Percentiles rank a stretch among this genome's conserved stretches.
Conservation (phyloP, 2,888 invertebrate genomes). For the Salpingus planirostris region DNA sequence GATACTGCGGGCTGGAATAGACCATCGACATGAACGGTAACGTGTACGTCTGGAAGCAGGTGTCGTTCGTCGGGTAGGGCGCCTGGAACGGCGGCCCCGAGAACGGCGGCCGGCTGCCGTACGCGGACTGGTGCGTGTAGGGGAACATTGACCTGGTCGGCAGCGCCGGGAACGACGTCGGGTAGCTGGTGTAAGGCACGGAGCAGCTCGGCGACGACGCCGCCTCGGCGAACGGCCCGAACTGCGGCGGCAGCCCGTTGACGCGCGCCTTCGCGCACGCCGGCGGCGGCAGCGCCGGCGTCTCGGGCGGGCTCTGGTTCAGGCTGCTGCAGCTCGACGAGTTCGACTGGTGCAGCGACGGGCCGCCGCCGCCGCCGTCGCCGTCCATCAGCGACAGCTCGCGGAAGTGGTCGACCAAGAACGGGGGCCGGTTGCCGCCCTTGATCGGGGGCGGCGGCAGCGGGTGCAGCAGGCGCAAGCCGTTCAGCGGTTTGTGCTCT, state of each 20-base stretch:
- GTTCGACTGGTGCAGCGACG: slow-evolving; percentile 44
- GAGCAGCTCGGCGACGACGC: slow-evolving; percentile 42
- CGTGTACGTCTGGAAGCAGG: slow-evolving; percentile 25
- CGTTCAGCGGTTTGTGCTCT: slow-evolving; percentile 25
- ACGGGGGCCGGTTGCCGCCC: slow-evolving; percentile 20
- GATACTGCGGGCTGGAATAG: slow-evolving; percentile 40
- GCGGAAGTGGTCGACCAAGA: slow-evolving; percentile 42
- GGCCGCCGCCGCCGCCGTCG: slow-evolving; percentile 45
- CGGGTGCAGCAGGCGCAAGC: slow-evolving; percentile 26
- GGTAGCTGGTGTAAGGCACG: slow-evolving; percentile 41
- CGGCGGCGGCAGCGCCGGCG: slow-evolving; percentile 35
- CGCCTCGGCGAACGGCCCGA: slow-evolving; percentile 28
- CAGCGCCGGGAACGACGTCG: slow-evolving; percentile 13
- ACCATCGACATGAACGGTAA: slow-evolving; percentile 31
- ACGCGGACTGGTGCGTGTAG: slow-evolving; percentile 35
- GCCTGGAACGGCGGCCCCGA: slow-evolving; percentile 34
- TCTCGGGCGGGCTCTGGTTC: slow-evolving; percentile 51
- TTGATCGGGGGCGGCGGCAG: slow-evolving; percentile 33
- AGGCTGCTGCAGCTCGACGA: slow-evolving; percentile 47
- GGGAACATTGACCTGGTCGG: slow-evolving; percentile 29
- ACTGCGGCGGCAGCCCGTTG: slow-evolving; percentile 22
- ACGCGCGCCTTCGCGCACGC: slow-evolving; percentile 7
- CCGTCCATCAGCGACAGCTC: slow-evolving; percentile 34
- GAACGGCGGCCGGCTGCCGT: slow-evolving; percentile 34
- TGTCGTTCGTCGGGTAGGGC: slow-evolving; percentile 22